Evolutionary conservation across 2,888 invertebrate genomes (phyloP).

Genomic region (Asteroscopus sphinx): DNA sequence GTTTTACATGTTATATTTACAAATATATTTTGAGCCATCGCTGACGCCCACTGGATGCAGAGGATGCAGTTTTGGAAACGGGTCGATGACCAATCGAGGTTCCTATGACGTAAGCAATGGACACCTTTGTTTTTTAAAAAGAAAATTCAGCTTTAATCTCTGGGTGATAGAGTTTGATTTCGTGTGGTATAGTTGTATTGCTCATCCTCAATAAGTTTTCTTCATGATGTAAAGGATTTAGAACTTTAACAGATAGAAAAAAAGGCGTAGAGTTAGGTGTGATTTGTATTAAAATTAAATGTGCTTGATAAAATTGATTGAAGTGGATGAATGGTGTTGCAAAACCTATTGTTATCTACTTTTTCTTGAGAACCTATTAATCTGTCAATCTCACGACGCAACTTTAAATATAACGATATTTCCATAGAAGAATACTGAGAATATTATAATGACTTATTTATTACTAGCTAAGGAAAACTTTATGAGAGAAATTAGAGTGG

Average conservation of each 20-base stretch:
- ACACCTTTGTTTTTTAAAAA: conserved; percentile 9
- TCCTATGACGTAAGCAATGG: conserved; percentile 47
- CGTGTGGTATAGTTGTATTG: conserved; percentile 2
- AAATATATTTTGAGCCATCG: conserved; percentile 35
- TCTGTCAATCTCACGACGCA: conserved; percentile 18
- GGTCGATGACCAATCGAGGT: conserved; percentile 60
- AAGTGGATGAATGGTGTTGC: conserved; percentile 48
- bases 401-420: conserved; percentile 10
- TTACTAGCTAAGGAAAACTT: too few species aligned
- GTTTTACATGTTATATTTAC: conserved; percentile 27
- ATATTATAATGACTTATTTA: not conserved
- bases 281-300: conserved; percentile 7
- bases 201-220: conserved; percentile 30
- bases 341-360: conserved; percentile 38
- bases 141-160: conserved; percentile 23
- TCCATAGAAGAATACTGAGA: conserved; percentile 2
- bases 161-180: conserved; percentile 24
- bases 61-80: conserved; percentile 55
- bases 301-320: conserved; percentile 42
- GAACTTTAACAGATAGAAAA: not conserved
- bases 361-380: conserved; percentile 37
- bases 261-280: conserved; percentile 9
- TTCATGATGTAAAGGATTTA: conserved; percentile 8
- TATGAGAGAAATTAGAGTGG: too few species aligned
- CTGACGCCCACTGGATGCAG: conserved; percentile 40